These are phyloP conservation scores for Teleiodes luculella DNA, from an alignment of 2,888 invertebrate genomes.

Conservation along the genomic window DNA sequence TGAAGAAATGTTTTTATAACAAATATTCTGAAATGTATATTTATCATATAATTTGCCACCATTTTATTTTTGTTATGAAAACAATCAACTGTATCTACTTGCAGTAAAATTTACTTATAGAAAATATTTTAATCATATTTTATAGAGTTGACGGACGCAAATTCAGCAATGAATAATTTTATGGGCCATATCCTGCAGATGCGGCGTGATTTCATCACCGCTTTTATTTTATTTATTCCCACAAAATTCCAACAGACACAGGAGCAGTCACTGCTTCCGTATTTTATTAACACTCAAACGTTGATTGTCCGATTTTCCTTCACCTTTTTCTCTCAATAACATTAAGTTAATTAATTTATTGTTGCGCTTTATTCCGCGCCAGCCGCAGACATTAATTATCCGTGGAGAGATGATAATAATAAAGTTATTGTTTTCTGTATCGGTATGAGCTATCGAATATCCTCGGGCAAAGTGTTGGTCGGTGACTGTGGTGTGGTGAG, in stretches of 20 bases:
- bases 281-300: conserved; percentile 3
- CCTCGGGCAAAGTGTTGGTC: conserved; percentile 24
- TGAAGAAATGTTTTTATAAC: too few relatives aligned
- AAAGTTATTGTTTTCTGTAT: conserved; percentile 29
- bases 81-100: not conserved
- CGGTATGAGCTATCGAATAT: conserved; percentile 27
- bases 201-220: conserved; percentile 12
- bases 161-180: conserved; percentile 17
- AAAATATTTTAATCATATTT: conserved; percentile 4
- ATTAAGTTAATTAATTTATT: conserved; percentile 12
- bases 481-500: conserved; percentile 23
- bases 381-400: conserved; percentile 24
- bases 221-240: conserved; percentile 10
- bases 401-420: conserved; percentile 25
- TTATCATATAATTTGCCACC: not conserved
- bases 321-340: conserved; percentile 1
- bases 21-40: too few relatives aligned
- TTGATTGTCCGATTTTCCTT: conserved; percentile 6
- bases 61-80: not conserved
- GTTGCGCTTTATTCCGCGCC: conserved; percentile 14
- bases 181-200: conserved; percentile 16
- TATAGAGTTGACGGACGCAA: conserved; percentile 13
- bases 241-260: conserved; percentile 5
- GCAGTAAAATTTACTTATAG: not conserved
- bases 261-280: not conserved